Base-by-base conservation (phyloP, 2,888 invertebrate species). In the Agrochola litura region DNA sequence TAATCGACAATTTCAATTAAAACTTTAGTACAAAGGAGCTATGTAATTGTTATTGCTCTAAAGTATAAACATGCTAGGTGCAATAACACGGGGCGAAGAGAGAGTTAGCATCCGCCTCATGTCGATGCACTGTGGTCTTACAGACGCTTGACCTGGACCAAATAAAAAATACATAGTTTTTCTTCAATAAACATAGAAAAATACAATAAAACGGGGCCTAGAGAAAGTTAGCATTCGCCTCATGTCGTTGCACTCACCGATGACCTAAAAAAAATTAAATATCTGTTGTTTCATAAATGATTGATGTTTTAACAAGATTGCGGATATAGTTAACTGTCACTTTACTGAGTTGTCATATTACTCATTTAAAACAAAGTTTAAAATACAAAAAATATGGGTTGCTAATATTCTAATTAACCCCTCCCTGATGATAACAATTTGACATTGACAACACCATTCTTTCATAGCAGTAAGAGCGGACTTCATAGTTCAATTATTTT, bases 71-170 rank as follows among this genome's bases (percentile, higher is more conserved):
- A 82, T 77, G 77, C 73, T 83, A 85, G 79, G 81, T 88, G 91
- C 88, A 90, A 92, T 91, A 91, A 89, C 89, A 84, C 64, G 80
- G 72, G 78, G 86, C 82, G 76, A 72, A 54, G 88, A 79, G 87
- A 83, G 85, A 88, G 85, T 90, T 89, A 79, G 83, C 85, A 83
- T 79, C 84, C 77, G 60, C 79, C 76, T 87, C 82, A 68, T 81
- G 81, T 84, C 74, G 60, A 52, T 86, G 83, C 91, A 92, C 89
- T 83, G 89, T 90, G 91, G 64, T 8, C 0, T 14, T 4, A 12
- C 6, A 43, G 6, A 1, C 1, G 30, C 8, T 16, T 19, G 16
- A 49, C 2, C 56, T 79, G 63, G 72, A 76, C 64, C 64, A 73
- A 83, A 70, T 61, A 4, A 25, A 43, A 52, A 19, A 16, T 52